Evolutionary conservation across 2,113 vertebrate species (phyloP).

Genomic region (Euleptes europaea): DNA sequence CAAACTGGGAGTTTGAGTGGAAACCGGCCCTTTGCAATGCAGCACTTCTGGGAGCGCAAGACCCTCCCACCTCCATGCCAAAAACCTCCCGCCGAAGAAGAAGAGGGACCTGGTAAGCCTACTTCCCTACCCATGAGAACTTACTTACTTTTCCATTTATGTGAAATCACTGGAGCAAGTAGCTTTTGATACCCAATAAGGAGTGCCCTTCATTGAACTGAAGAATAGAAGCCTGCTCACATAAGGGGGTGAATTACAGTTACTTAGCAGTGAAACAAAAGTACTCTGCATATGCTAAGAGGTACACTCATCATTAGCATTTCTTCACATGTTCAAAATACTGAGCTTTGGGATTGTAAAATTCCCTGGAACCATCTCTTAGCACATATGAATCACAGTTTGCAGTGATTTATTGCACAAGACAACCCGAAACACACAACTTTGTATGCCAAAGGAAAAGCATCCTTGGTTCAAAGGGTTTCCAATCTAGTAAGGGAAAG

Average conservation of each 20-base stretch:
- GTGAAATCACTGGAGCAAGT: neutral
- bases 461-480: constrained; percentile 13
- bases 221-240: neutral
- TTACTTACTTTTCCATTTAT: neutral
- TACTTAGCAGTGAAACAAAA: neutral
- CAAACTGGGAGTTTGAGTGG: too few species aligned
- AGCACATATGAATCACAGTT: neutral
- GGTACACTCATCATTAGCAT: neutral
- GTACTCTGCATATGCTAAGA: neutral
- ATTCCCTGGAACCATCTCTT: neutral
- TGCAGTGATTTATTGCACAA: neutral
- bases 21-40: too few species aligned
- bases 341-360: neutral
- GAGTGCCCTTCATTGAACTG: neutral
- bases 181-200: neutral
- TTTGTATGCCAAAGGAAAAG: neutral
- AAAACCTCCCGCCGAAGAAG: too few species aligned
- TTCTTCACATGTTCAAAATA: neutral
- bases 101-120: too few species aligned
- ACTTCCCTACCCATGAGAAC: too few species aligned
- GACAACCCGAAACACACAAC: neutral
- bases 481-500: constrained; percentile 20
- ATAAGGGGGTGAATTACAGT: neutral
- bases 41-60: too few species aligned
- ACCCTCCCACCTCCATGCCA: too few species aligned